A percentile compares a stretch with the other conserved stretches of the same genome.
These are phyloP conservation scores for Drosophila sechellia DNA, from an alignment of 1,140 invertebrate species.

Conservation along the genomic window DNA sequence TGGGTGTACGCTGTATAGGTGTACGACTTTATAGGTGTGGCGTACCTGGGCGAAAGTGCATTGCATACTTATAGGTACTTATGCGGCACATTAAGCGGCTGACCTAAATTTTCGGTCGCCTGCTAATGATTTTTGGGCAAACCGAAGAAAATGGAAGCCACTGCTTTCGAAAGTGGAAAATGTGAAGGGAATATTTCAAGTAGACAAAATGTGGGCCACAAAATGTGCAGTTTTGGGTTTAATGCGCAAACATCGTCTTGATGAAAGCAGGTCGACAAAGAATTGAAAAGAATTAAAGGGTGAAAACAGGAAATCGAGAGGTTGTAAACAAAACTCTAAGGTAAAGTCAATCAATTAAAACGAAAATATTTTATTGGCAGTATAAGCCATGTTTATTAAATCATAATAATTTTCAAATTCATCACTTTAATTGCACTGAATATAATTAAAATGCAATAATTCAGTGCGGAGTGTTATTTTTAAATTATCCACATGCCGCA, in stretches of 20 bases:
- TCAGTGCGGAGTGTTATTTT: neutral
- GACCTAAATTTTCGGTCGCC: slow-evolving; percentile 59
- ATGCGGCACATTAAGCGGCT: slow-evolving; percentile 72
- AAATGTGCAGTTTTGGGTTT: slow-evolving; percentile 19
- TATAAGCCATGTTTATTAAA: no score
- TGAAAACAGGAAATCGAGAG: no score
- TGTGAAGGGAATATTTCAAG: slow-evolving; percentile 11
- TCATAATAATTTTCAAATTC: no score
- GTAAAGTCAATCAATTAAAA: no score
- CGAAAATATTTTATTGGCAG: no score
- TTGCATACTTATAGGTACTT: slow-evolving; percentile 78
- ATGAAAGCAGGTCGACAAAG: slow-evolving; percentile 9
- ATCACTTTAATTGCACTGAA: neutral
- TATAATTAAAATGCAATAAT: neutral
- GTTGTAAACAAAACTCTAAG: no score
- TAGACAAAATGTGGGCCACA: slow-evolving; percentile 28
- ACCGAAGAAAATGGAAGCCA: slow-evolving; percentile 18
- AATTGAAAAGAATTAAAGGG: neutral
- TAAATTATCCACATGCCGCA: neutral
- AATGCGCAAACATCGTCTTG: slow-evolving; percentile 4
- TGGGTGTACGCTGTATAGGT: slow-evolving; percentile 4
- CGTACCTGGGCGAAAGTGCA: slow-evolving; percentile 61
- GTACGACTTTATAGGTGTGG: slow-evolving; percentile 14
- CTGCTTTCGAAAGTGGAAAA: neutral
- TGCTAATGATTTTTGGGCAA: slow-evolving; percentile 63